Base-by-base conservation (phyloP, 2,797 vertebrate genomes). In the Rhynchotus rufescens region DNA sequence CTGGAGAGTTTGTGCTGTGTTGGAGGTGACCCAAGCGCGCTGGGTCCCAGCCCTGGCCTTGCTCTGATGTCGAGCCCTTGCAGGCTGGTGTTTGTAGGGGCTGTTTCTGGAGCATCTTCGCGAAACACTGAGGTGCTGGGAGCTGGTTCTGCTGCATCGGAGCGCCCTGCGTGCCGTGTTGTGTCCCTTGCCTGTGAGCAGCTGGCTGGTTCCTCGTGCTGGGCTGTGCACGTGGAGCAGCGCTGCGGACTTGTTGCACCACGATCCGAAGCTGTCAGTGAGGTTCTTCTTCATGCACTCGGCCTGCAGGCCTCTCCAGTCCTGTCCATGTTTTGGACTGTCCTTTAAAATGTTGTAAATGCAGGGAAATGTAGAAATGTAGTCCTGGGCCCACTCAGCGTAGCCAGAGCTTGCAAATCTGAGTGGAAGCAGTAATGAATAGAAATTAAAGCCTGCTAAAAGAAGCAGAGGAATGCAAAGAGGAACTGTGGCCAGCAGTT, bases 321-420 rank as follows among this genome's bases (percentile, higher is more conserved):
- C 68, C 80, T 52, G 59, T 36, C 72, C 25, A 12, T 8, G 11
- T n/a, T 15, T 15, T 52, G 51, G 51, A 52, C 21, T 49, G 21
- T 49, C 47, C 36, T 34, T 66, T 12, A 7, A 47, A 62, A 66
- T 56, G 73, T 66, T 56, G 57, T 54, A 22, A 49, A 23, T 6
- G 25, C 47, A 2, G 26, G 15, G 0, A 30, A 47, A 1, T 36
- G 40, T 30, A 26, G n/a, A n/a, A n/a, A n/a, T n/a, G n/a, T n/a
- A n/a, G n/a, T n/a, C n/a, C n/a, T n/a, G n/a, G 47, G 52, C 42
- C n/a, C 28, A 40, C 34, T 10, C 0, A 8, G 1, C 10, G 8
- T 1, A 3, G 25, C n/a, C 19, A 25, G 0, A 1, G 3, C 26
- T 51, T 71, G 65, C 34, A 17, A 21, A 15, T 40, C 52, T 3